Evolutionary conservation across 2,113 vertebrate species (phyloP), one percentile per base, ranked within the genome.

Genomic region (Lipotes vexillifer): DNA sequence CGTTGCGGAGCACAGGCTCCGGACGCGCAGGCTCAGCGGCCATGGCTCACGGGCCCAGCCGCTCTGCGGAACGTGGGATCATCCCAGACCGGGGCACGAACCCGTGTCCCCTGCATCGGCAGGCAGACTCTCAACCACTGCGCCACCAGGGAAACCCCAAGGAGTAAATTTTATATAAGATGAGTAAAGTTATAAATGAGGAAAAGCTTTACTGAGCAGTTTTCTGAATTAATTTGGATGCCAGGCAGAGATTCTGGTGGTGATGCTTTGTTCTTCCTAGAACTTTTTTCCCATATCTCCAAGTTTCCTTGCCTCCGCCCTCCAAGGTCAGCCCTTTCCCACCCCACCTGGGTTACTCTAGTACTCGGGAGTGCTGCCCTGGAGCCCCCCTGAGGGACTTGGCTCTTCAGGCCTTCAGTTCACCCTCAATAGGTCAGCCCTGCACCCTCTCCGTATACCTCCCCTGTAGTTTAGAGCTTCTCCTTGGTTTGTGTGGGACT

Each of bases 261-360:
- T 25, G 15, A 92, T 69, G 63, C 31, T 75, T 80, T 75, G 11
- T 77, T 84, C n/a, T 77, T 78, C 78, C 90, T 80, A 72, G 49
- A 97, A 82, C 55, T 96, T 97, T 84, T 92, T 97, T 97, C 87
- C 95, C 97, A 2, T 46, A 72, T 74, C 31, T 87, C 18, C 29
- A 69, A 5, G 33, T 38, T 23, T 29, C 77, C n/a, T 90, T 66
- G 41, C 49, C 71, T 10, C 7, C 68, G 2, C 15, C 1, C 21
- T 71, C 17, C 15, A 61, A 31, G 57, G 55, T 36, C 52, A 81
- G 49, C 36, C 38, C 18, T 31, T 86, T 77, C 61, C 25, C 57
- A 52, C 17, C n/a, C 23, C 38, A 15, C 33, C 61, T 61, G 46
- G 13, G 46, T 33, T 77, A 41, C 29, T 59, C 27, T 55, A 29